A percentile compares a stretch with the other conserved stretches of the same genome.
Evolutionary conservation across 1,140 invertebrate species (phyloP).

Genomic region (Psix sp.): DNA sequence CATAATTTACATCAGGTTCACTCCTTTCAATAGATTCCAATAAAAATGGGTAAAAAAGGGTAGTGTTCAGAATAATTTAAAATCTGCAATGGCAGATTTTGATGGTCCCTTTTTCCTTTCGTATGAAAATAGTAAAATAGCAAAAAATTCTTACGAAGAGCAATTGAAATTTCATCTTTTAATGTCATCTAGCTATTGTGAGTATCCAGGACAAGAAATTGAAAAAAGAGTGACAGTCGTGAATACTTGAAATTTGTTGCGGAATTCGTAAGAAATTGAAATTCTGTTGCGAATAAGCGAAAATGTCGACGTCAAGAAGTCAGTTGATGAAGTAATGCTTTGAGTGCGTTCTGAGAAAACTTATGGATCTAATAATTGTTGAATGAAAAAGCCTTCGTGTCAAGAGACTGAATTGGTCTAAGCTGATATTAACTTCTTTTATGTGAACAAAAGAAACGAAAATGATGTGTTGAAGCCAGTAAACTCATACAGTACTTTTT

Average conservation of each 20-base stretch:
- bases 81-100: constrained; percentile 31
- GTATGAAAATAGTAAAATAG: too few species aligned
- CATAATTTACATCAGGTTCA: constrained; percentile 47
- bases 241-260: constrained; percentile 3
- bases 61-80: constrained; percentile 42
- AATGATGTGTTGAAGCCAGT: constrained; percentile 36
- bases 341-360: constrained; percentile 14
- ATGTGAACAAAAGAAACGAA: constrained; percentile 41
- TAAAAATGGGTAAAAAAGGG: constrained; percentile 19
- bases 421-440: constrained; percentile 41
- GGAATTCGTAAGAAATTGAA: constrained; percentile 1
- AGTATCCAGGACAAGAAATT: background rate
- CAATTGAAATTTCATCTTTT: background rate
- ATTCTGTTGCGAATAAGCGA: background rate
- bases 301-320: constrained; percentile 10
- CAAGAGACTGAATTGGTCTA: constrained; percentile 47
- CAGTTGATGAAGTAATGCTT: constrained; percentile 30
- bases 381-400: constrained; percentile 23
- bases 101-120: constrained; percentile 11
- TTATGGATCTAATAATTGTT: constrained; percentile 22
- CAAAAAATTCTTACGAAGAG: constrained; percentile 8
- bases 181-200: too few species aligned
- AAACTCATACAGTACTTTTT: constrained; percentile 52
- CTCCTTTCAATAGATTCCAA: constrained; percentile 43
- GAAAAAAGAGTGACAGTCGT: background rate